Evolutionary conservation across 35 echinoderm and acorn worm genomes (phyloP).

Genomic region (Strongylocentrotus purpuratus): DNA sequence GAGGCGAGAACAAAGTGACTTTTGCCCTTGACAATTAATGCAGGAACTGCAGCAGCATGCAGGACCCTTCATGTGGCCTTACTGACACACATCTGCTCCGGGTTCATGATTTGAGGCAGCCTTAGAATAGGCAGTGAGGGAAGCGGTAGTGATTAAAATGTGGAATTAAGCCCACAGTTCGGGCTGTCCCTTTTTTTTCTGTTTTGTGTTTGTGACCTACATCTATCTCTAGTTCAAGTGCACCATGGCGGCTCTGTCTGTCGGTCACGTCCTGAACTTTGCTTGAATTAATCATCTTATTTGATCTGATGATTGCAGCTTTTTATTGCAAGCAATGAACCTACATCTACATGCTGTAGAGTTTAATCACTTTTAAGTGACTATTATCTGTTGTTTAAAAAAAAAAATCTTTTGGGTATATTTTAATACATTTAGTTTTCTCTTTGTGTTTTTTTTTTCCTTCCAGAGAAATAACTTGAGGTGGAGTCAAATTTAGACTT

Average conservation of each 20-base stretch:
- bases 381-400: too few species aligned
- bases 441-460: too few species aligned
- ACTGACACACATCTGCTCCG: not conserved
- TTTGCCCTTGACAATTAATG: not conserved
- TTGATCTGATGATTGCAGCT: not conserved
- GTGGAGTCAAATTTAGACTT: not conserved
- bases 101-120: not conserved
- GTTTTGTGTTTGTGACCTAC: not conserved
- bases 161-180: not conserved
- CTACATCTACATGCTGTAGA: too few species aligned
- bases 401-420: not conserved
- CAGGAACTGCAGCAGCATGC: not conserved
- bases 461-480: too few species aligned
- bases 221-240: not conserved
- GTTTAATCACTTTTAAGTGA: too few species aligned
- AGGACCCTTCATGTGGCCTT: not conserved
- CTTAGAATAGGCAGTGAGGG: not conserved
- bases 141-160: not conserved
- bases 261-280: not conserved
- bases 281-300: not conserved
- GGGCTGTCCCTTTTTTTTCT: not conserved
- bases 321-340: too few species aligned
- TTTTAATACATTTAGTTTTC: not conserved
- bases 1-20: not conserved
- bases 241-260: not conserved